A percentile compares a stretch with the other conserved stretches of the same genome.
phyloP scores from a whole-genome alignment of 2,113 vertebrate genomes.

The Pongo abelii region DNA sequence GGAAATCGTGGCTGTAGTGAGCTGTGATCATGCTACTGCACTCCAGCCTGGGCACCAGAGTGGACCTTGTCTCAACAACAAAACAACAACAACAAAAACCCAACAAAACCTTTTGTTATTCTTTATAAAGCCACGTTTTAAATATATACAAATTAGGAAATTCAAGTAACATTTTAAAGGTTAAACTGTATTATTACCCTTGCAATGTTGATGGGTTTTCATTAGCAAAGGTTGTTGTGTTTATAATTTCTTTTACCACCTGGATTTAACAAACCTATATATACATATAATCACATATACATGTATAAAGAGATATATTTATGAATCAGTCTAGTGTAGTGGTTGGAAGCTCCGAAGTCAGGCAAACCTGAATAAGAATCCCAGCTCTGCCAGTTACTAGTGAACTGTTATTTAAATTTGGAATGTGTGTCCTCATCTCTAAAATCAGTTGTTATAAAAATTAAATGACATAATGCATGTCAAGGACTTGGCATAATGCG shows the following conservation, averaged over 20 bases:
- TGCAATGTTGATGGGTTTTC: not conserved
- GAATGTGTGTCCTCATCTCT: not conserved
- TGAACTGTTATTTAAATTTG: not conserved
- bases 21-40: not conserved
- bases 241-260: constrained; percentile 29
- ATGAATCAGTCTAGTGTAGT: not conserved
- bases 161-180: constrained; percentile 13
- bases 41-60: not conserved
- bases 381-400: not conserved
- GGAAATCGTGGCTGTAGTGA: not conserved
- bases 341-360: not conserved
- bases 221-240: constrained; percentile 4
- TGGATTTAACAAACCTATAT: not conserved
- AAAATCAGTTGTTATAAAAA: not conserved
- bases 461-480: not conserved
- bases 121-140: constrained; percentile 27
- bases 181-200: constrained; percentile 1
- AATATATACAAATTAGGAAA: constrained; percentile 41
- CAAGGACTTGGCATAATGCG: not conserved
- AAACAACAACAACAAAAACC: not conserved
- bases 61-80: not conserved
- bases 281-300: not conserved
- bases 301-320: not conserved
- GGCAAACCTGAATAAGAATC: not conserved
- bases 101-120: not conserved